Conservation (phyloP, 2,113 vertebrate genomes). For the Triplophysa tibetana region DNA sequence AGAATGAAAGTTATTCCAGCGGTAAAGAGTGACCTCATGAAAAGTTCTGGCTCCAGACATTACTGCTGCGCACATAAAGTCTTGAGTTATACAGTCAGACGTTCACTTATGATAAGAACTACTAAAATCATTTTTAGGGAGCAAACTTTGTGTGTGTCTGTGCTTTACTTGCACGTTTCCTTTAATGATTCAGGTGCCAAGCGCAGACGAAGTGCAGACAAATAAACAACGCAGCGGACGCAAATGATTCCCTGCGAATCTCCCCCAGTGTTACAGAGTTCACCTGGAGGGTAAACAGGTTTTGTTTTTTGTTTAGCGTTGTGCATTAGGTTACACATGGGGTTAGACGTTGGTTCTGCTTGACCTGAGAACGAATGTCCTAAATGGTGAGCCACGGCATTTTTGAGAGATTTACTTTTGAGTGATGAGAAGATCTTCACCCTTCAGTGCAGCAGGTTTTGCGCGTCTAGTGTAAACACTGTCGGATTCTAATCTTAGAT, state of each 20-base stretch:
- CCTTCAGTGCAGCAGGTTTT: conserved; percentile 56
- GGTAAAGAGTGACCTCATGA: conserved; percentile 21
- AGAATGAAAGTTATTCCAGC: conserved; percentile 8
- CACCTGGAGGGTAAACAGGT: conserved; percentile 23
- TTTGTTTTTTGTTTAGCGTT: conserved; percentile 41
- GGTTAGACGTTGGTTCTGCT: conserved; percentile 34
- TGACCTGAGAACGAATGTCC: conserved; percentile 46
- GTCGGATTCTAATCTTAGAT: conserved; percentile 59
- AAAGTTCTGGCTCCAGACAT: not conserved
- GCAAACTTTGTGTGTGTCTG: no score
- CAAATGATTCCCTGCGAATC: not conserved
- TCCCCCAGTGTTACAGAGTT: not conserved
- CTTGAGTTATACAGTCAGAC: not conserved
- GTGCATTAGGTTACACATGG: conserved; percentile 37
- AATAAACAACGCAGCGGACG: no score
- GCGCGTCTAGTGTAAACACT: conserved; percentile 65
- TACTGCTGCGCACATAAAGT: not conserved
- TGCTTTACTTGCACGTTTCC: no score
- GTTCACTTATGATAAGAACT: conserved; percentile 4
- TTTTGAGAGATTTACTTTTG: conserved; percentile 49
- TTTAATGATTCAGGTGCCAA: no score
- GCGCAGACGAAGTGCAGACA: no score
- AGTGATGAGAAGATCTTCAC: conserved; percentile 60
- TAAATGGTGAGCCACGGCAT: conserved; percentile 19
- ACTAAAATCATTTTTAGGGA: no score